Evolutionary conservation across 1,140 invertebrate species (phyloP), one percentile per base, ranked within the genome.

Genomic region (Bombus waltoni): DNA sequence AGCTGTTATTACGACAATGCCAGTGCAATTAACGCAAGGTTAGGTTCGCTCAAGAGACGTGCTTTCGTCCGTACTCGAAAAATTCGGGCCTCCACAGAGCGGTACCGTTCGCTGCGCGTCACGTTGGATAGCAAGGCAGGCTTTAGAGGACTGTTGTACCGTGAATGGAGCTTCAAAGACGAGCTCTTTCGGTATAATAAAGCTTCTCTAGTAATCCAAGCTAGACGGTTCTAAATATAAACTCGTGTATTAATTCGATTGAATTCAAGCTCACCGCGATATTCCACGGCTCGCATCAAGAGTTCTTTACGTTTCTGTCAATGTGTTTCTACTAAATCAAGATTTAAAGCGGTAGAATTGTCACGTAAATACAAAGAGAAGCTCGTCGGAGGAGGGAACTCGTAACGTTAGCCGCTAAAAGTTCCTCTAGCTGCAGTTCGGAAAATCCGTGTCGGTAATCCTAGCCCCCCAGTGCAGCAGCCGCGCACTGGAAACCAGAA

Each of bases 1-100:
- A 62, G n/a, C 79, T 72, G 73, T 81, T 81, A 81, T 85, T 59
- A 65, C 32, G 18, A n/a, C 71, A 42, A 9, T 62, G 28, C 53
- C 18, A 22, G 66, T 40, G 44, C 47, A 79, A 72, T 84, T 71
- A 84, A 72, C n/a, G 38, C 3, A 42, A 25, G 11, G 59, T 42
- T 68, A 25, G 42, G 13, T 0, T 65, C 18, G 71, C 22, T 2
- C 42, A 4, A 71, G 42, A 44, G 40, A 62, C 15, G n/a, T 42
- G 15, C n/a, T 28, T 32, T 47, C 18, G 40, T 9, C 1, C 10
- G 1, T 32, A 25, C 32, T 38, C 40, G 32, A 82, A 75, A 47
- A 75, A 38, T 75, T 38, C 25, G 15, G 1, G 0, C 3, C 25
- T 5, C 10, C 22, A 71, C 68, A 11, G 47, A 22, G 1, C 38